Percentiles rank a stretch among this genome's conserved stretches.
Conservation (phyloP, 2,113 vertebrate species). For the Coreoperca whiteheadi region DNA sequence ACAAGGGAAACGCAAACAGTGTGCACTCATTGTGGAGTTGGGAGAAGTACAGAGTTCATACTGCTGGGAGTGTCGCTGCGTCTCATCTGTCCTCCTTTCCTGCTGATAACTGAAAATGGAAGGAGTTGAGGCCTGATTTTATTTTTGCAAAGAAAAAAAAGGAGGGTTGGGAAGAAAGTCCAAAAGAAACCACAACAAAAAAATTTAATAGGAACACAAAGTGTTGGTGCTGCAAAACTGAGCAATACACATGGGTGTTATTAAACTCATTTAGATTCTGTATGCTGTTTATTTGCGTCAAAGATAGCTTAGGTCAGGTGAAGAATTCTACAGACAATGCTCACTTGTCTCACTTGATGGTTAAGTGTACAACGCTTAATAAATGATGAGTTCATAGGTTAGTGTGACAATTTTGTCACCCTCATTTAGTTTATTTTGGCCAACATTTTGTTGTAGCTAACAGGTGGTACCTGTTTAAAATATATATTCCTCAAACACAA, state of each 20-base stretch:
- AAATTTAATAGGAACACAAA: background rate
- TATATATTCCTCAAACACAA: background rate
- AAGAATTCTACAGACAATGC: background rate
- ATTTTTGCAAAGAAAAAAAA: background rate
- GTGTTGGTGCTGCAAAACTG: background rate
- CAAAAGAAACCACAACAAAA: background rate
- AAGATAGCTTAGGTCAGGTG: too few species aligned
- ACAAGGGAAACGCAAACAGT: background rate
- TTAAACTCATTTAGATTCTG: background rate
- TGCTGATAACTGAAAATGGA: background rate
- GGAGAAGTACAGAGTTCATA: background rate
- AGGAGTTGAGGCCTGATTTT: background rate
- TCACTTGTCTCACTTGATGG: background rate
- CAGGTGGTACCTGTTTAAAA: background rate
- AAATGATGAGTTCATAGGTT: background rate
- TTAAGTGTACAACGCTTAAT: background rate
- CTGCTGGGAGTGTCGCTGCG: background rate
- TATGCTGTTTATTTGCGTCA: background rate
- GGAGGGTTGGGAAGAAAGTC: background rate
- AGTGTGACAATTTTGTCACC: background rate
- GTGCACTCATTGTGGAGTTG: background rate
- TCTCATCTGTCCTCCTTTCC: background rate
- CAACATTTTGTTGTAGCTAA: background rate
- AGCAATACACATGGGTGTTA: background rate
- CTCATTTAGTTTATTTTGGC: background rate